Evolutionary conservation across 2,888 invertebrate species (phyloP), one percentile per base, ranked within the genome.

Genomic region (Micoletzkya japonica): DNA sequence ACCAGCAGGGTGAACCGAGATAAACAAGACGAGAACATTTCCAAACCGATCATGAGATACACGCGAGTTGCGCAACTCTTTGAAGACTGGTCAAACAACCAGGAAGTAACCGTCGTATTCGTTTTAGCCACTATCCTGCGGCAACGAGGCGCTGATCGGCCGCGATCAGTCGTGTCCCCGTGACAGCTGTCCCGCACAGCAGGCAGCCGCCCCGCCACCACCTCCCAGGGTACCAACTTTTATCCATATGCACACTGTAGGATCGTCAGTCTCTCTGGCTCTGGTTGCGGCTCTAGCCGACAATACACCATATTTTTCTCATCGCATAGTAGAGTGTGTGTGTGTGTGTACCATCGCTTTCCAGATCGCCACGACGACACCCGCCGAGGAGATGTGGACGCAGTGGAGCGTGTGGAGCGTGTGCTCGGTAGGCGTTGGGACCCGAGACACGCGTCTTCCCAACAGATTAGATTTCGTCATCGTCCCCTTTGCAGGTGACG

Each of bases 111-210:
- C n/a, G n/a, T n/a, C n/a, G n/a, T n/a, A n/a, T n/a, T 61, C 14
- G 39, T 70, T 77, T 59, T 69, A 82, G 83, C 74, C 81, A 6
- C 71, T 84, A 10, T 76, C 80, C 3, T 84, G 84, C 72, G 76
- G 77, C 17, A 74, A 79, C 59, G 74, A 76, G 28, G 79, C 80
- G 28, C 71, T 84, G 50, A 73, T 84, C 49, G 77, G 78, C 28
- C 70, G 81, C 2, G 83, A 84, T 61, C 74, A 76, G 24, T 72
- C 76, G 1, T 84, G 84, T 58, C 82, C 84, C 36, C 37, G 76
- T 7, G 76, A 80, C 1, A 71, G 73, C 0, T 80, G 80, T 57
- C 76, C 80, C 1, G 70, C 34, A n/a, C 49, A 36, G 28, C 50
- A 26, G 30, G 36, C 36, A 56, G 37, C 44, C 3, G 30, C 37